A percentile compares a stretch with the other conserved stretches of the same genome.
Conservation (phyloP, 2,113 vertebrate genomes). For the Macquaria ambigua region DNA sequence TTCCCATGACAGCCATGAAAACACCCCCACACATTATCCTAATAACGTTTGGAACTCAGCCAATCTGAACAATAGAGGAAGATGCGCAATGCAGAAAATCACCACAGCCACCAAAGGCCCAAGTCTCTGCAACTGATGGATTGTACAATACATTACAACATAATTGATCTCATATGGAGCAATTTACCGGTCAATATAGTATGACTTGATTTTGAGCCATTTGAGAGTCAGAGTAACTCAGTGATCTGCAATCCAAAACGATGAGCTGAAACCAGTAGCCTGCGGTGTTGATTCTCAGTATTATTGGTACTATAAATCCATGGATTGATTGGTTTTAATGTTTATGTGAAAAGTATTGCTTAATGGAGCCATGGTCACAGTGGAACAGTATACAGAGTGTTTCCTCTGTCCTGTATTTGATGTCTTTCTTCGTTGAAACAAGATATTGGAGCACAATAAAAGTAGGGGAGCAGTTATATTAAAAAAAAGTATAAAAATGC, state of each 20-base stretch:
- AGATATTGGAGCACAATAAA: not conserved
- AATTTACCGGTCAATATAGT: not conserved
- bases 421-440: not conserved
- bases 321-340: not conserved
- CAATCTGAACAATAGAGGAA: slow-evolving; percentile 18
- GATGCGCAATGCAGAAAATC: not conserved
- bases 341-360: slow-evolving; percentile 13
- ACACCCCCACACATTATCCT: slow-evolving; percentile 29
- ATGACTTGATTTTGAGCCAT: not conserved
- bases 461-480: not conserved
- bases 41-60: slow-evolving; percentile 30
- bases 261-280: slow-evolving; percentile 9
- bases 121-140: not conserved
- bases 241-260: not conserved
- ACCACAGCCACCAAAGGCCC: not conserved
- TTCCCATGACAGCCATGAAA: slow-evolving; percentile 28
- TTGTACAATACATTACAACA: not conserved
- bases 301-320: not conserved
- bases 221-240: slow-evolving; percentile 7
- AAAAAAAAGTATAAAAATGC: not conserved
- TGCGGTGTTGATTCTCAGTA: not conserved
- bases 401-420: not conserved
- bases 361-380: not conserved
- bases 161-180: slow-evolving; percentile 8
- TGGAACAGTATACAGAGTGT: not conserved